Conservation (phyloP, 2,797 vertebrate genomes). For the Epinephelus coioides region DNA sequence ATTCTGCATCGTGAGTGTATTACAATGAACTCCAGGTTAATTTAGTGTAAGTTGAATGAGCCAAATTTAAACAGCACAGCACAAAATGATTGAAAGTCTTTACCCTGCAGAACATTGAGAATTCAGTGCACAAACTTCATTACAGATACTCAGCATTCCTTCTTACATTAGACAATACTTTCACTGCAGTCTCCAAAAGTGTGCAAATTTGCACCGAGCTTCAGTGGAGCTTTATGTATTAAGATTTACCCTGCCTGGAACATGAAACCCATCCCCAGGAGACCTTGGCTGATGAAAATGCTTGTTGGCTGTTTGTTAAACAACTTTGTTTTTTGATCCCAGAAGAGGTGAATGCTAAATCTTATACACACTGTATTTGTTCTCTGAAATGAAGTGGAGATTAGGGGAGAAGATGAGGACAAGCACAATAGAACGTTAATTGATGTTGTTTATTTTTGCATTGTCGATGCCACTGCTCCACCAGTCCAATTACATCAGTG, state of each 20-base stretch:
- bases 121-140: conserved; percentile 15
- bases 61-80: conserved; percentile 18
- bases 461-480: background rate
- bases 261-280: conserved; percentile 3
- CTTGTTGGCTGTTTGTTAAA: conserved; percentile 44
- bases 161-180: background rate
- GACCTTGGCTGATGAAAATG: conserved; percentile 32
- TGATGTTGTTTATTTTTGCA: conserved; percentile 11
- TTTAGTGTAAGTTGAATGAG: conserved; percentile 10
- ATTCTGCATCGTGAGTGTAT: background rate
- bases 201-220: conserved; percentile 13
- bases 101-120: background rate
- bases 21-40: background rate
- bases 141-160: conserved; percentile 16
- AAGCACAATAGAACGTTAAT: conserved; percentile 24
- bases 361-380: conserved; percentile 31
- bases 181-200: conserved; percentile 12
- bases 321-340: background rate
- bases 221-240: conserved; percentile 22
- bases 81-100: conserved; percentile 1
- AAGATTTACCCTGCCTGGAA: conserved; percentile 1
- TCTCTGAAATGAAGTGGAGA: conserved; percentile 45
- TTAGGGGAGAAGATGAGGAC: conserved; percentile 32
- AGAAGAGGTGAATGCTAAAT: background rate
- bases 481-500: conserved; percentile 8